Evolutionary conservation across 2,113 vertebrate species (phyloP).

Genomic region (cat (Felis catus)): DNA sequence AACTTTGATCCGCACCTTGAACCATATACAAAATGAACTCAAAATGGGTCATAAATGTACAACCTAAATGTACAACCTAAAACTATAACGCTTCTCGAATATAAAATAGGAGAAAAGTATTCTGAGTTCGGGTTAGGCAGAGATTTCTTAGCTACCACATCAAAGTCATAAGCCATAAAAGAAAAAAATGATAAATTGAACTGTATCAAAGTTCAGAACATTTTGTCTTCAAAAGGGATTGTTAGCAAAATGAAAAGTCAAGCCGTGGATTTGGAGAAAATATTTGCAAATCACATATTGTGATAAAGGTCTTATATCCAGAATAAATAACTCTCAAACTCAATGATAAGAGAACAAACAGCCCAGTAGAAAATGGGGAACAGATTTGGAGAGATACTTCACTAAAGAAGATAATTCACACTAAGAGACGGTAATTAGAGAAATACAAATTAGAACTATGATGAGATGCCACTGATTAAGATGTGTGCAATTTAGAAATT

Average conservation of each 20-base stretch:
- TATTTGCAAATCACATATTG: background rate
- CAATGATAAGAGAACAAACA: background rate
- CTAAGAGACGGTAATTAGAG: background rate
- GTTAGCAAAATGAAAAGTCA: background rate
- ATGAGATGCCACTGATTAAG: too few species aligned
- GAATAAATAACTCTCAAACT: background rate
- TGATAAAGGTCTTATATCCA: background rate
- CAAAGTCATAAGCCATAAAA: background rate
- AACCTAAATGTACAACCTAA: background rate
- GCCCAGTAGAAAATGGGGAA: background rate
- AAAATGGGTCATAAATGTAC: background rate
- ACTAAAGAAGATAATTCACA: background rate
- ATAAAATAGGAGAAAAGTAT: background rate
- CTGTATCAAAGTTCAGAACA: background rate
- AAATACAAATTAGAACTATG: background rate
- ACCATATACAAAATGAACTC: background rate
- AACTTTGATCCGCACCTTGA: background rate
- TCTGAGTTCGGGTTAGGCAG: background rate
- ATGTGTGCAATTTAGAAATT: background rate
- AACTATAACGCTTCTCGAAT: background rate
- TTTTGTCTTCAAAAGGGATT: background rate
- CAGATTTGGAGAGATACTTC: background rate
- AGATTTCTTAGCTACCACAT: background rate
- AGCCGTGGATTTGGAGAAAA: background rate
- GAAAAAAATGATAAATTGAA: background rate